phyloP scores from a whole-genome alignment of 2,113 vertebrate species.

The Nibea albiflora region DNA sequence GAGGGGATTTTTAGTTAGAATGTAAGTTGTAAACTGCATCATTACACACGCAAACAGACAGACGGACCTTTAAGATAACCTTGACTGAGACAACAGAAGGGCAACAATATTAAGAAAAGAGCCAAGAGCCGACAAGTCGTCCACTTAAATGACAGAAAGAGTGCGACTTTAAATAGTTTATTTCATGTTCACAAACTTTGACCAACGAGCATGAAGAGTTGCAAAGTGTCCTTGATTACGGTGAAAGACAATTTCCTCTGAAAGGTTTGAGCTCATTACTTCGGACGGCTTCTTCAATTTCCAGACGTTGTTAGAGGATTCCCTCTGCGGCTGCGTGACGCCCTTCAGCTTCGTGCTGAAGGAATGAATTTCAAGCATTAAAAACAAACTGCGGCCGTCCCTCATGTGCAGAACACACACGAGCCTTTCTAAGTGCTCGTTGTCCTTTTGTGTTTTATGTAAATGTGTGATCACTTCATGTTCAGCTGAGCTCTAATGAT shows the following conservation, averaged over 20 bases:
- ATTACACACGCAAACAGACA: slow-evolving; percentile 7
- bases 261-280: not conserved
- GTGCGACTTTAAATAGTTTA: not conserved
- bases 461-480: not conserved
- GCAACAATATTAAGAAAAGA: not conserved
- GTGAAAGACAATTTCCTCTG: not conserved
- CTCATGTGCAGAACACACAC: not conserved
- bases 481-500: not conserved
- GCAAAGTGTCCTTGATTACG: not conserved
- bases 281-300: not conserved
- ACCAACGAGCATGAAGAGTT: not conserved
- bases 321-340: not conserved
- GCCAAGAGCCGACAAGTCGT: not conserved
- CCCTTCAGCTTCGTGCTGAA: not conserved
- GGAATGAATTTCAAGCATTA: not conserved
- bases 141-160: not conserved
- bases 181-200: slow-evolving; percentile 2
- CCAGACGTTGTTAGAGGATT: slow-evolving; percentile 6
- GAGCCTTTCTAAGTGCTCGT: not conserved
- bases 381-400: not conserved
- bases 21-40: slow-evolving; percentile 45
- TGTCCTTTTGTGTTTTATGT: not conserved
- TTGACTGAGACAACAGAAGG: slow-evolving; percentile 27
- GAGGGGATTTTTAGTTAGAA: slow-evolving; percentile 7
- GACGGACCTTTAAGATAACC: slow-evolving; percentile 4